Percentiles rank a stretch among this genome's conserved stretches.
phyloP scores from a whole-genome alignment of 2,888 invertebrate genomes.

The Diarsia brunnea region DNA sequence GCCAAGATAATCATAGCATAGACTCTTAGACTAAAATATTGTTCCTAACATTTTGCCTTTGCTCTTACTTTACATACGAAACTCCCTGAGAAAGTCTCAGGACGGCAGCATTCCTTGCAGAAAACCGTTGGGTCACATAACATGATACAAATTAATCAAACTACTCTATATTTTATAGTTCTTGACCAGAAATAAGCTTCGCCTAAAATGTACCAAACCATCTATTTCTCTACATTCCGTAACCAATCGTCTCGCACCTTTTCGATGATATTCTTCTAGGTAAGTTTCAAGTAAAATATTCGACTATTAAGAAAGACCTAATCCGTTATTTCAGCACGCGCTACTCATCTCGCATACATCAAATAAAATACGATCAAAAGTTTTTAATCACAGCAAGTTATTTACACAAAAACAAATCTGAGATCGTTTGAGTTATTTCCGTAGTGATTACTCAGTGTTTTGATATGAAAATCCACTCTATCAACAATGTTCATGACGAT shows the following conservation, averaged over 20 bases:
- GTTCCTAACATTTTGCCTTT: background rate
- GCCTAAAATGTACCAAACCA: background rate
- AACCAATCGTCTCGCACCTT: background rate
- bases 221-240: background rate
- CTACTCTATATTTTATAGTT: background rate
- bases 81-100: background rate
- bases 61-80: background rate
- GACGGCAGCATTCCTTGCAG: background rate
- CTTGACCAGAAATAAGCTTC: background rate
- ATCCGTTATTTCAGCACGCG: slow-evolving; percentile 11
- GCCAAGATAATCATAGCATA: slow-evolving; percentile 25
- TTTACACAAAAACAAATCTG: slow-evolving; percentile 44
- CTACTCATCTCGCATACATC: slow-evolving; percentile 20
- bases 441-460: slow-evolving; percentile 9
- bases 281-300: slow-evolving; percentile 14
- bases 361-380: slow-evolving; percentile 26
- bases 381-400: slow-evolving; percentile 32
- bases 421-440: slow-evolving; percentile 11
- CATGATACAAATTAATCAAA: background rate
- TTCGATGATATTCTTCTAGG: background rate
- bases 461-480: background rate
- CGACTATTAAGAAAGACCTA: slow-evolving; percentile 36
- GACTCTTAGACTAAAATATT: background rate
- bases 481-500: background rate
- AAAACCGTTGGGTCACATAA: background rate